Evolutionary conservation across 2,888 invertebrate genomes (phyloP), one percentile per base, ranked within the genome.

Genomic region (Priocnemis perturbator): DNA sequence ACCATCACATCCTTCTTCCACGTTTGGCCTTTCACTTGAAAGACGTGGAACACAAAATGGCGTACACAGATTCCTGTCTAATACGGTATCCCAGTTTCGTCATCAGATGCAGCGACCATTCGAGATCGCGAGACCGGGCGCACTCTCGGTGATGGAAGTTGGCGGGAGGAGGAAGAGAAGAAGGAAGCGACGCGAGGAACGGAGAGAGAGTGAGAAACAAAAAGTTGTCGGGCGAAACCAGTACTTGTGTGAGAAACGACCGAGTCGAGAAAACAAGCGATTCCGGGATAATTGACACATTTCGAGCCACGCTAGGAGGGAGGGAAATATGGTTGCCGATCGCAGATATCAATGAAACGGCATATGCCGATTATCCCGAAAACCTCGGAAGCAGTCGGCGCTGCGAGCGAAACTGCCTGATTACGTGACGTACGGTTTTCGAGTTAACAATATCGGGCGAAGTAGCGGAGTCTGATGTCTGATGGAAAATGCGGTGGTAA

Each of bases 1-100:
- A 64, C 55, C 62, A 48, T 73, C 63, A 57, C 17, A 48, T 52
- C 60, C 58, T 53, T 56, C 67, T 63, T 60, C 30, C 37, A 37
- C 37, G 37, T 37, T 37, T 37, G 68, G 70, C 78, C 78, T 78
- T 78, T 78, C 79, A 78, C 78, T 74, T 55, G 66, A 72, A 74
- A 79, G 74, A 74, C 79, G 53, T 47, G 77, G 70, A 56, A 57
- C 77, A 68, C 68, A 71, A 67, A 76, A 69, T 64, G 53, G 59
- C 61, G 68, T 62, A 64, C 70, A 70, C 71, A 64, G 67, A 78
- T 78, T 79, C 78, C 67, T 79, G 70, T 78, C 79, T 78, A 77
- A 77, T 79, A 78, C 79, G 64, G 71, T 78, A 76, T 78, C 71
- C 69, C 56, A 60, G 52, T 78, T 78, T 78, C 78, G 72, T 78